Percentiles rank a stretch among this genome's conserved stretches.
These are phyloP conservation scores for Peromyscus californicus DNA, from an alignment of 2,113 vertebrate genomes.

Conservation along the genomic window DNA sequence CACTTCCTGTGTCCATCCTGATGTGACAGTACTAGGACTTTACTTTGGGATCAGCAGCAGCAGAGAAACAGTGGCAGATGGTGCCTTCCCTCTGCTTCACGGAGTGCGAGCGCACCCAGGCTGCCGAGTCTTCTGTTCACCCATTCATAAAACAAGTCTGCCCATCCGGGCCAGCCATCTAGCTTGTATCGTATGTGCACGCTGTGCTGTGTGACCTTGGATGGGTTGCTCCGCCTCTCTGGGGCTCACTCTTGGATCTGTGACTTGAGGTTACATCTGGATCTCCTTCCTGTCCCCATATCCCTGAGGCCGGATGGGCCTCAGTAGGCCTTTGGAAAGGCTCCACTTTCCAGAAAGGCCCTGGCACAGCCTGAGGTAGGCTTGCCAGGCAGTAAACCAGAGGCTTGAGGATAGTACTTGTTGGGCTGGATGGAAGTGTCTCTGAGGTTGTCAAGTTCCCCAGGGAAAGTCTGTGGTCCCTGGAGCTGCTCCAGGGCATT, in stretches of 20 bases:
- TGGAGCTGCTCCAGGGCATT: neutral
- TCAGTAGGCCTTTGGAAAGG: accelerated
- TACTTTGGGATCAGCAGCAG: neutral
- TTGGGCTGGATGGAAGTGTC: neutral
- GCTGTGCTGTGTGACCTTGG: neutral
- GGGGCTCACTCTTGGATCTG: neutral
- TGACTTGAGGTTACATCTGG: accelerated
- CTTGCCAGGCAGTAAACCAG: neutral
- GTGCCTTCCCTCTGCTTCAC: neutral
- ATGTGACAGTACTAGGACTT: neutral
- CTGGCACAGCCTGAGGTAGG: neutral
- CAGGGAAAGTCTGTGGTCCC: neutral
- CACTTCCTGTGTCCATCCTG: neutral
- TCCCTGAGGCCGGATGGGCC: neutral
- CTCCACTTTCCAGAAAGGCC: neutral
- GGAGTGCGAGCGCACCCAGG: neutral
- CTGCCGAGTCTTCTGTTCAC: neutral
- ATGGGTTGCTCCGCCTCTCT: neutral
- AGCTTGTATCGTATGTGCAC: neutral
- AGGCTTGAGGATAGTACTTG: accelerated
- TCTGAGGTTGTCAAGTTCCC: neutral
- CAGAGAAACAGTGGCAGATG: conserved; percentile 70
- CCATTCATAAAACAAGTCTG: conserved; percentile 68
- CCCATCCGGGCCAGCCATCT: accelerated
- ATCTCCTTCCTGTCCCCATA: accelerated